A percentile compares a stretch with the other conserved stretches of the same genome.
These are phyloP conservation scores for Prunella strophiata DNA, from an alignment of 2,797 vertebrate species.

Conservation along the genomic window DNA sequence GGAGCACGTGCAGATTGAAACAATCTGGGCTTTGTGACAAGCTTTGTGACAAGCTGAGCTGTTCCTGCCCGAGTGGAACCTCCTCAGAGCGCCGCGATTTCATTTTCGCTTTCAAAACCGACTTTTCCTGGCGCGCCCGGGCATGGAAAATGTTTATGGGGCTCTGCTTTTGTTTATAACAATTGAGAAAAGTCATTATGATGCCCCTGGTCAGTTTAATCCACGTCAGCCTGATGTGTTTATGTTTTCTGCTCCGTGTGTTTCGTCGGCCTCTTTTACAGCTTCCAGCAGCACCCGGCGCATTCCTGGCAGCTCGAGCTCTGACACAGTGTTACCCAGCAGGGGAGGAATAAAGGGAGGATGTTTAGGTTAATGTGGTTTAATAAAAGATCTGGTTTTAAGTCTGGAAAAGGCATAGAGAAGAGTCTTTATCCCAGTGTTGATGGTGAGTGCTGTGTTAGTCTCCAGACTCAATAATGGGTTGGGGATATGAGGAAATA, in stretches of 20 bases:
- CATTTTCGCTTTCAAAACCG: constrained; percentile 30
- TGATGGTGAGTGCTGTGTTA: neutral
- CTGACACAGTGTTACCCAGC: constrained; percentile 58
- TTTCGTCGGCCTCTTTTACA: constrained; percentile 8
- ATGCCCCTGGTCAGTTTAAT: constrained; percentile 15
- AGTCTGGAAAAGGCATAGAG: constrained; percentile 31
- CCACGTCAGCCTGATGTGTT: neutral
- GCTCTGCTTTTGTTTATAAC: constrained; percentile 29
- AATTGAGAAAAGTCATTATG: neutral
- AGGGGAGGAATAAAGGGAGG: constrained; percentile 60
- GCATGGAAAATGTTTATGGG: constrained; percentile 47
- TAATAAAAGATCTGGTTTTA: constrained; percentile 52
- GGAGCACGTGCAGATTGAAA: neutral
- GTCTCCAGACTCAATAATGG: neutral
- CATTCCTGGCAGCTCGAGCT: constrained; percentile 41
- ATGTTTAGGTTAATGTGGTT: constrained; percentile 69
- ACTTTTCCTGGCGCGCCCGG: neutral
- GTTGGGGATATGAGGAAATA: neutral
- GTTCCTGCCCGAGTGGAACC: neutral
- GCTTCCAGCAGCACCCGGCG: constrained; percentile 38
- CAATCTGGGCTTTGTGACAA: constrained; percentile 71
- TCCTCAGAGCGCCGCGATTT: neutral
- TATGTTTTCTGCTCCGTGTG: neutral
- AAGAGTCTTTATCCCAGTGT: neutral
- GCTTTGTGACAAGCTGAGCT: constrained; percentile 31